Percentiles rank a stretch among this genome's conserved stretches.
These are phyloP conservation scores for Aptenodytes patagonicus DNA, from an alignment of 2,113 vertebrate genomes.

Conservation along the genomic window DNA sequence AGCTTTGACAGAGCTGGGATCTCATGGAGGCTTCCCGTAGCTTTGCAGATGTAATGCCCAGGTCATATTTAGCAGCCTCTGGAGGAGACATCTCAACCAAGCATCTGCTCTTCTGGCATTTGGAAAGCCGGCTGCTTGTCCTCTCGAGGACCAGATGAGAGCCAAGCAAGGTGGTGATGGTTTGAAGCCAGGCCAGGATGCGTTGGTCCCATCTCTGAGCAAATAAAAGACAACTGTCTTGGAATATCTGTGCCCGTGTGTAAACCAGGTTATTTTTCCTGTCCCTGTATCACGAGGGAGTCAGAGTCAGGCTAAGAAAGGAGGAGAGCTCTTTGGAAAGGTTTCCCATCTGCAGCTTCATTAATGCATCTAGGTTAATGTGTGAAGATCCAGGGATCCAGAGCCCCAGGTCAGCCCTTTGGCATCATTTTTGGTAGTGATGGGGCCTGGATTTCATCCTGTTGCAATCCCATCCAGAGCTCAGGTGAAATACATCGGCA, in stretches of 20 bases:
- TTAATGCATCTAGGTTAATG: fast-evolving
- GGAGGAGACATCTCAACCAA: background rate
- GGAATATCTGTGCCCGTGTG: background rate
- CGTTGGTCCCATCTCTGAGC: background rate
- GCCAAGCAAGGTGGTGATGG: background rate
- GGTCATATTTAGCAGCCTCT: background rate
- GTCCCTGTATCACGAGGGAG: background rate
- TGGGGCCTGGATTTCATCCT: background rate
- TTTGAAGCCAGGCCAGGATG: background rate
- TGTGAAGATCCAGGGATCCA: background rate
- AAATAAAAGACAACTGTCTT: background rate
- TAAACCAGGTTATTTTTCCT: background rate
- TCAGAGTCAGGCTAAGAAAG: background rate
- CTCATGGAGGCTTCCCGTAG: background rate
- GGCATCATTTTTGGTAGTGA: background rate
- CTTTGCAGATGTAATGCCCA: background rate
- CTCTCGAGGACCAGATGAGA: fast-evolving
- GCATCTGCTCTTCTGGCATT: background rate
- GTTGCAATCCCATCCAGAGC: background rate
- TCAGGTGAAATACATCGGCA: background rate
- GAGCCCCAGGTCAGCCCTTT: background rate
- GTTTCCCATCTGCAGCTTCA: background rate
- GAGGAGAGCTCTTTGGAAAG: background rate
- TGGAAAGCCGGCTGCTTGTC: fast-evolving
- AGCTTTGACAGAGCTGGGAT: background rate